Base-by-base conservation (phyloP, 2,888 invertebrate species). In the Apotomis betuletana region DNA sequence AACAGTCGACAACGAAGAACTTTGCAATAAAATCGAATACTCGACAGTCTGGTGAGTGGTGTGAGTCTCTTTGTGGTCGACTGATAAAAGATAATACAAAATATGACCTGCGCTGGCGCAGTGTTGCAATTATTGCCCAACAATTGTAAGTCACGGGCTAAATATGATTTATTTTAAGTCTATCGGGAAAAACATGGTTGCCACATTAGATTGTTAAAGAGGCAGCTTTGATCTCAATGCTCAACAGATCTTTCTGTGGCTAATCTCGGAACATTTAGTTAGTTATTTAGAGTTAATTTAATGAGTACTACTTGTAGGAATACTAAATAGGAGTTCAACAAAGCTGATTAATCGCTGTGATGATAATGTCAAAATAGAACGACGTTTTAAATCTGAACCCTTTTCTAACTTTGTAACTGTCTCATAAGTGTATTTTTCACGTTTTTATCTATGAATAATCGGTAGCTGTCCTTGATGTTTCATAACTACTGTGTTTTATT, bases 281-380 rank as follows among this genome's bases (percentile, higher is more conserved):
- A 71, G 69, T 74, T 74, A 27, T 10, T 73, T 64, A 55, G 54
- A 60, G 67, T 69, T 51, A 61, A 38, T 57, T 58, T 67, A 60
- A 69, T 49, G 15, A 55, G 67, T 57, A 67, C 67, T 57, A 57
- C 61, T 57, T 12, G 41, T 61, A 71, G 41, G 27, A 10, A 49
- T 54, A 68, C 46, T 64, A 58, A 69, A 72, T 75, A 70, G 74
- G 70, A 74, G 78, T 80, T 81, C 81, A 81, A 82, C 82, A 81
- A 80, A 81, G 81, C 81, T 83, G 83, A 80, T 74, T 68, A 77
- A 69, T 78, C 75, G 83, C 82, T 83, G 82, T 82, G 81, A 82
- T 82, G 77, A 77, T 77, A 75, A 62, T 68, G 62, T 68, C 62
- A n/a, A 41, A 58, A 57, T 62, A 52, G 51, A 62, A 62, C 51